Evolutionary conservation across 2,113 vertebrate genomes (phyloP).

Genomic region (Canis aureus): DNA sequence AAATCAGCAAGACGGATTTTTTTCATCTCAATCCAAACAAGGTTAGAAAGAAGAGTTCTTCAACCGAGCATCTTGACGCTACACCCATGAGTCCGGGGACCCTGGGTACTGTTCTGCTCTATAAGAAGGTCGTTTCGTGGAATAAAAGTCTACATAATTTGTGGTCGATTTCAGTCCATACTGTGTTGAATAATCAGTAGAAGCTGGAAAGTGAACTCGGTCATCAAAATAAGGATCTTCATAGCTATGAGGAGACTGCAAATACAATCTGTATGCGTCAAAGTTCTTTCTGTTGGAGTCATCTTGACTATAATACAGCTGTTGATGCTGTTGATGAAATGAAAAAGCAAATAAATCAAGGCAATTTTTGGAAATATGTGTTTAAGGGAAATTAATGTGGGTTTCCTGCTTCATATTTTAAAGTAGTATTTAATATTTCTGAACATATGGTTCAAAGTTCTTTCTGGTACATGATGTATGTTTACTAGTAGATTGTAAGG

Average conservation of each 20-base stretch:
- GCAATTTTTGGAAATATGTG: constrained; percentile 53
- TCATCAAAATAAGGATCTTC: constrained; percentile 96
- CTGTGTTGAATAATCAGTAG: constrained; percentile 92
- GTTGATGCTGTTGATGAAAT: constrained; percentile 90
- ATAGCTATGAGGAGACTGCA: constrained; percentile 96
- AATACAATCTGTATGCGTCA: constrained; percentile 95
- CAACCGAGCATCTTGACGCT: constrained; percentile 80
- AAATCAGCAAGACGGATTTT: constrained; percentile 80
- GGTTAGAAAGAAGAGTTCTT: constrained; percentile 86
- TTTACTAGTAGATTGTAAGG: neutral
- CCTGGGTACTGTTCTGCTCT: constrained; percentile 97
- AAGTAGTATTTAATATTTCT: constrained; percentile 9
- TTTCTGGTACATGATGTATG: neutral
- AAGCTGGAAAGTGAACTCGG: constrained; percentile 93
- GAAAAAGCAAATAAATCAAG: constrained; percentile 70
- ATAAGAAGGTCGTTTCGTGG: constrained; percentile 95
- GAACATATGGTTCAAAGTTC: neutral
- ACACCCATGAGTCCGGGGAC: constrained; percentile 99
- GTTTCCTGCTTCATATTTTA: constrained; percentile 35
- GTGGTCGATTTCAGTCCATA: constrained; percentile 96
- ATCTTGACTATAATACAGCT: constrained; percentile 93
- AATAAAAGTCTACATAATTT: constrained; percentile 99
- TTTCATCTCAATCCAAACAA: constrained; percentile 85
- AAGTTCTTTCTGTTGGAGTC: constrained; percentile 94
- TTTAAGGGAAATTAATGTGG: constrained; percentile 38